These are phyloP conservation scores for Anolis carolinensis DNA, from an alignment of 2,113 vertebrate genomes.

Conservation along the genomic window DNA sequence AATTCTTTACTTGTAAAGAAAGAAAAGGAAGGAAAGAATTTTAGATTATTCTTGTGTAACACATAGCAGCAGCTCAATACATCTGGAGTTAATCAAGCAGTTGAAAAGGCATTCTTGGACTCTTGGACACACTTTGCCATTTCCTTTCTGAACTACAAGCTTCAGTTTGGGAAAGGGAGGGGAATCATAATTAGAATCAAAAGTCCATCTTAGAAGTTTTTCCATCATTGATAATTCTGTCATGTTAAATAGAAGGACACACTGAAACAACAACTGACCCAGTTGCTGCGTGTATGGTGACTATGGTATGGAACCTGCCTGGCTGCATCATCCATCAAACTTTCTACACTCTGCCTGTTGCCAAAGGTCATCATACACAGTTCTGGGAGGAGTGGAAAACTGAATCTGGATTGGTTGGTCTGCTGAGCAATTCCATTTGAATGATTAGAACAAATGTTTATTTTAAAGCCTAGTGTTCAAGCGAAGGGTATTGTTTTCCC, in stretches of 20 bases:
- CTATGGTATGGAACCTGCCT: accelerated
- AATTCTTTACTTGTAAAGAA: slow-evolving; percentile 33
- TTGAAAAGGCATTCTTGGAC: slow-evolving; percentile 51
- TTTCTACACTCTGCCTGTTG: not conserved
- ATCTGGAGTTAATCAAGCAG: slow-evolving; percentile 53
- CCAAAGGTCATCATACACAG: slow-evolving; percentile 3
- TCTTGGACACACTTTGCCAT: slow-evolving; percentile 56
- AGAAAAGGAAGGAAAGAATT: slow-evolving; percentile 44
- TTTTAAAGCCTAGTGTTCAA: accelerated
- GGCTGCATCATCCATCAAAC: not conserved
- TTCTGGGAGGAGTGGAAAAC: slow-evolving; percentile 9
- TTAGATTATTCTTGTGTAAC: slow-evolving; percentile 36
- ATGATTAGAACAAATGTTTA: not conserved
- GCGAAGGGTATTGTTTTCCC: accelerated
- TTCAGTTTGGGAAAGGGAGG: slow-evolving; percentile 14
- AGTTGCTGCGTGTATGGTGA: not conserved
- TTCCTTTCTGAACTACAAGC: slow-evolving; percentile 43
- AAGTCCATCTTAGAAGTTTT: slow-evolving; percentile 31
- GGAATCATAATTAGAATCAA: slow-evolving; percentile 50
- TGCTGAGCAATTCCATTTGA: not conserved
- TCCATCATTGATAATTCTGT: slow-evolving; percentile 25
- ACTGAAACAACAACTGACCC: slow-evolving; percentile 12
- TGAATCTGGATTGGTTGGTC: accelerated
- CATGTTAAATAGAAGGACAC: slow-evolving; percentile 17
- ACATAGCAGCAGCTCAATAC: slow-evolving; percentile 33